A percentile compares a stretch with the other conserved stretches of the same genome.
phyloP scores from a whole-genome alignment of 1,140 invertebrate genomes.

The Diuraphis noxia region DNA sequence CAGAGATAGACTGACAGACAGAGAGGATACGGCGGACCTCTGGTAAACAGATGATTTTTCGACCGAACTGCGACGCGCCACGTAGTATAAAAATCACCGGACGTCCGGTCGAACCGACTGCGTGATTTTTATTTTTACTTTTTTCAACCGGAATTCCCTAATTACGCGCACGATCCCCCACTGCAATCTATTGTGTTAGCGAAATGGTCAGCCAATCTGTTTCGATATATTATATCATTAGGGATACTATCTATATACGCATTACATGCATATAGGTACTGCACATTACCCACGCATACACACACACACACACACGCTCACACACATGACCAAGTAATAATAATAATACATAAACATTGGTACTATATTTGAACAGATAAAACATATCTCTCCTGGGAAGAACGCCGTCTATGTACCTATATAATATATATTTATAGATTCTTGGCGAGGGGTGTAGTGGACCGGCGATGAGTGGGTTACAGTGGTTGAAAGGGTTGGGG shows the following conservation, averaged over 20 bases:
- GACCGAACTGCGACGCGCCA: not conserved
- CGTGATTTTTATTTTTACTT: slow-evolving; percentile 12
- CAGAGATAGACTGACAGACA: not conserved
- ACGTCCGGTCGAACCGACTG: slow-evolving; percentile 12
- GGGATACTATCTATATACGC: too few relatives aligned
- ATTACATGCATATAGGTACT: not conserved
- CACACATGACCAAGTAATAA: not conserved
- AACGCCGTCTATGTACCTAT: not conserved
- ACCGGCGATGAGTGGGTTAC: not conserved
- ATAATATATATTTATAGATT: not conserved
- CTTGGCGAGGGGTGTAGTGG: not conserved
- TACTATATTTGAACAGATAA: not conserved
- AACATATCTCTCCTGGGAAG: not conserved
- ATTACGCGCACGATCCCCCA: not conserved
- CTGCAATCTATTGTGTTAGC: not conserved
- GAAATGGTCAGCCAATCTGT: slow-evolving; percentile 10
- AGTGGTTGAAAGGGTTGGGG: not conserved
- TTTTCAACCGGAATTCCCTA: slow-evolving; percentile 7
- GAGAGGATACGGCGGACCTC: not conserved
- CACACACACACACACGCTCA: too few relatives aligned
- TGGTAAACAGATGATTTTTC: not conserved
- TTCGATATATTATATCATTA: not conserved
- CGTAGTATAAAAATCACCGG: slow-evolving; percentile 31
- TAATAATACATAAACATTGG: not conserved
- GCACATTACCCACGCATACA: not conserved